Conservation (phyloP, 2,797 vertebrate species). For the Chloroceryle inda region DNA sequence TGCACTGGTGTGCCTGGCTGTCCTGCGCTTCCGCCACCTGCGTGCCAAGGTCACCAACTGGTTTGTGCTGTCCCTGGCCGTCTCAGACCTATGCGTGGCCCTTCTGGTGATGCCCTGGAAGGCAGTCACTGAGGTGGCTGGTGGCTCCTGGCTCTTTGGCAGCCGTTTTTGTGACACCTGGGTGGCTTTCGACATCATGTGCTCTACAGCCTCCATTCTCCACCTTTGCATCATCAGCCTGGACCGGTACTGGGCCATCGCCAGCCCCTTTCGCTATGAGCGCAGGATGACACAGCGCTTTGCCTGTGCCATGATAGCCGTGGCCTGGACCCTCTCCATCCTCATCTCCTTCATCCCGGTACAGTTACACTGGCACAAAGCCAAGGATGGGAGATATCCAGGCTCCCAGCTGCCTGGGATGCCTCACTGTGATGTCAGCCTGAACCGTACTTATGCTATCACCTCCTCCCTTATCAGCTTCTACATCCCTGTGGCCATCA, state of each 20-base stretch:
- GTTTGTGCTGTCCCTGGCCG: slow-evolving; percentile 86
- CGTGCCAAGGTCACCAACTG: slow-evolving; percentile 87
- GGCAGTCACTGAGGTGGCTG: slow-evolving; percentile 81
- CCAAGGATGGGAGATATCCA: not conserved
- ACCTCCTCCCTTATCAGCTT: slow-evolving; percentile 88
- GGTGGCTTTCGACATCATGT: slow-evolving; percentile 96
- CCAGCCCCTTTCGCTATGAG: slow-evolving; percentile 86
- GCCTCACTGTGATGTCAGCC: slow-evolving; percentile 78
- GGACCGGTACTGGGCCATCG: slow-evolving; percentile 93
- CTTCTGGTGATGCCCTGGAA: slow-evolving; percentile 89
- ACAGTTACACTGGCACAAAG: slow-evolving; percentile 86
- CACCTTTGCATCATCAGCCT: slow-evolving; percentile 97
- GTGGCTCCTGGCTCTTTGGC: slow-evolving; percentile 84
- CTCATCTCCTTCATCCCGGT: slow-evolving; percentile 88
- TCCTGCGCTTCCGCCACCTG: slow-evolving; percentile 85
- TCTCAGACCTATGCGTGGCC: slow-evolving; percentile 87
- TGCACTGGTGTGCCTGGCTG: slow-evolving; percentile 83
- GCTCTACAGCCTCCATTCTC: slow-evolving; percentile 97
- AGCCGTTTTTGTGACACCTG: slow-evolving; percentile 84
- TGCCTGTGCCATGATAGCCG: slow-evolving; percentile 85
- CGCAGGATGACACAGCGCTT: slow-evolving; percentile 84
- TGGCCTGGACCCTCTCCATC: slow-evolving; percentile 86
- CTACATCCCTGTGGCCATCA: slow-evolving; percentile 87
- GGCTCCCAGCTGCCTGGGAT: not conserved
- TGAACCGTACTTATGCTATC: slow-evolving; percentile 85